Conservation (phyloP, 2,888 invertebrate species). For the Notodonta dromedarius region DNA sequence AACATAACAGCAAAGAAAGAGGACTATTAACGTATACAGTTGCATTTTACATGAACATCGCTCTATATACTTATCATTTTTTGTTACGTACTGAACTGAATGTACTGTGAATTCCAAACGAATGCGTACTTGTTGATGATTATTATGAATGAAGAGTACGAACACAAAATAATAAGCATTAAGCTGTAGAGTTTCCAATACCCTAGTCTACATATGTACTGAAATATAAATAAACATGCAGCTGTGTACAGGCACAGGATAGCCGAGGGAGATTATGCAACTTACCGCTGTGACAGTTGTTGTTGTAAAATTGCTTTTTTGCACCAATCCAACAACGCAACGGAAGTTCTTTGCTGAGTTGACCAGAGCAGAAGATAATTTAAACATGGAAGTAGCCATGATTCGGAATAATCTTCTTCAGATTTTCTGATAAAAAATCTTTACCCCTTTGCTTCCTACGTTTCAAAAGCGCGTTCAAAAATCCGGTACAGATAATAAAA, state of each 20-base stretch:
- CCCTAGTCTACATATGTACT: background rate
- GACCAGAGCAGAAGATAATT: slow-evolving; percentile 59
- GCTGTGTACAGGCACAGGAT: background rate
- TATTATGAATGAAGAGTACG: no score
- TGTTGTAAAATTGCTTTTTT: slow-evolving; percentile 67
- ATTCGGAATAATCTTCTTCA: slow-evolving; percentile 29
- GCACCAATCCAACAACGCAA: slow-evolving; percentile 57
- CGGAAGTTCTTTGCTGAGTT: slow-evolving; percentile 64
- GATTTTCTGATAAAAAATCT: slow-evolving; percentile 9
- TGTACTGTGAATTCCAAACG: no score
- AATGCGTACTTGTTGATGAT: no score
- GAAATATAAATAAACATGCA: background rate
- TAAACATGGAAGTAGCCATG: slow-evolving; percentile 73
- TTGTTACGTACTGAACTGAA: no score
- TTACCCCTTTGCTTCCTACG: slow-evolving; percentile 7
- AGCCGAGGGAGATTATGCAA: slow-evolving; percentile 67
- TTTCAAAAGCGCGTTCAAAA: slow-evolving; percentile 10
- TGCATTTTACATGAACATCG: no score
- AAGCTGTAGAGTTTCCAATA: background rate
- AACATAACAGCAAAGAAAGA: no score
- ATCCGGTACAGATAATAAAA: slow-evolving; percentile 13
- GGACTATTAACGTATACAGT: no score
- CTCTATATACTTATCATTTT: no score
- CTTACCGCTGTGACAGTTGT: slow-evolving; percentile 73
- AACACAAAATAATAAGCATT: no score